Evolutionary conservation across 2,113 vertebrate genomes (phyloP).

Genomic region (Sclerurus mexicanus): DNA sequence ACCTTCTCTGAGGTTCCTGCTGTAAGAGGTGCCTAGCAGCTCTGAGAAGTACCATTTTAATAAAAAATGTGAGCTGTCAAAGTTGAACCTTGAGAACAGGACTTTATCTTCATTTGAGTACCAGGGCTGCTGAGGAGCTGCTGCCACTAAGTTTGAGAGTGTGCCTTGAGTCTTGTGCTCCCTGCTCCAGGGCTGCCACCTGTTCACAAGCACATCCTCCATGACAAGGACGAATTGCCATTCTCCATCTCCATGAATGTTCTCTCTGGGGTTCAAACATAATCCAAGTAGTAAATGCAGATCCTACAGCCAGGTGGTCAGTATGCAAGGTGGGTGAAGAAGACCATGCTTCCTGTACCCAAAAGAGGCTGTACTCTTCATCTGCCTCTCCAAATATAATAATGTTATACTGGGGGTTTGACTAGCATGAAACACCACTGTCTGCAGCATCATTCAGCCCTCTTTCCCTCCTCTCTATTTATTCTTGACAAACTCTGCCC

Average conservation of each 20-base stretch:
- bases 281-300: background rate
- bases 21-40: background rate
- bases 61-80: background rate
- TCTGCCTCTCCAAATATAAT: background rate
- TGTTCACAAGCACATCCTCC: background rate
- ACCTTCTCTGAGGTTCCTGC: background rate
- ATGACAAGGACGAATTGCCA: background rate
- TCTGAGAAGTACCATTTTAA: background rate
- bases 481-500: background rate
- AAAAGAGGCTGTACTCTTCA: background rate
- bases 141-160: background rate
- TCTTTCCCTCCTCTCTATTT: background rate
- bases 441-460: background rate
- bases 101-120: background rate
- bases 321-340: accelerated
- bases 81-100: background rate
- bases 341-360: background rate
- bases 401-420: background rate
- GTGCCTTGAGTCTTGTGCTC: background rate
- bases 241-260: background rate
- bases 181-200: background rate
- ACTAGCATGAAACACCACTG: background rate
- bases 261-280: background rate
- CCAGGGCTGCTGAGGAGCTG: background rate
- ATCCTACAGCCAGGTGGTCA: background rate